These are phyloP conservation scores for Ispidina picta DNA, from an alignment of 2,797 vertebrate genomes.

Conservation along the genomic window DNA sequence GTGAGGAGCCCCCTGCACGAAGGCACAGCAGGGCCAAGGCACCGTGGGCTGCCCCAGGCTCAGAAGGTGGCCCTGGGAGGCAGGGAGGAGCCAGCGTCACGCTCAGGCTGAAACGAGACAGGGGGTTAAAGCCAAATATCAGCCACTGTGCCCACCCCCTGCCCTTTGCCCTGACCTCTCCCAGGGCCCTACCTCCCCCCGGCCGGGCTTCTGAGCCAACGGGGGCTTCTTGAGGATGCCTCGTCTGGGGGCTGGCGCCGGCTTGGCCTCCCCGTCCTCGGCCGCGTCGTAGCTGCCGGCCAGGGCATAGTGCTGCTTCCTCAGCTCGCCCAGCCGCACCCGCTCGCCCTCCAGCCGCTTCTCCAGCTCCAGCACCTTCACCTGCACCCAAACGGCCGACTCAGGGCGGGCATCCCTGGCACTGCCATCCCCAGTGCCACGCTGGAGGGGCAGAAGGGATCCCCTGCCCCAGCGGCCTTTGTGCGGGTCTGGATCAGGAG, in stretches of 20 bases:
- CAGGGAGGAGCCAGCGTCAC: not conserved
- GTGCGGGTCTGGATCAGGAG: fast-evolving
- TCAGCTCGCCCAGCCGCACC: constrained; percentile 89
- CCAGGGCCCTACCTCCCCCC: constrained; percentile 43
- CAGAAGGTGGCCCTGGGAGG: constrained; percentile 17
- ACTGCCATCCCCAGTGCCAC: fast-evolving
- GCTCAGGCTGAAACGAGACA: constrained; percentile 24
- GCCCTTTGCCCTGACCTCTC: fast-evolving
- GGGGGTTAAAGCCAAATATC: fast-evolving
- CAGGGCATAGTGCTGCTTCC: constrained; percentile 91
- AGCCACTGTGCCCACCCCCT: fast-evolving
- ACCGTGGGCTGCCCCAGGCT: not conserved
- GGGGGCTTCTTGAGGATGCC: constrained; percentile 85
- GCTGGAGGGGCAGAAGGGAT: not conserved
- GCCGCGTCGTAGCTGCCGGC: constrained; percentile 65
- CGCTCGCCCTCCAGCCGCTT: constrained; percentile 88
- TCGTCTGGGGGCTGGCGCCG: constrained; percentile 41
- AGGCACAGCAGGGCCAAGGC: constrained; percentile 59
- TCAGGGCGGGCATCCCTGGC: not conserved
- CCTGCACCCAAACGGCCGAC: constrained; percentile 69
- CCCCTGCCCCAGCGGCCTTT: too few species aligned
- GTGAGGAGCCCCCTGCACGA: not conserved
- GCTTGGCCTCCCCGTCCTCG: not conserved
- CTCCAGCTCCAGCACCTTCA: constrained; percentile 94
- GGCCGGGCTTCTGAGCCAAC: constrained; percentile 88